Evolutionary conservation across 2,797 vertebrate genomes (phyloP).

Genomic region (Eospalax fontanierii): DNA sequence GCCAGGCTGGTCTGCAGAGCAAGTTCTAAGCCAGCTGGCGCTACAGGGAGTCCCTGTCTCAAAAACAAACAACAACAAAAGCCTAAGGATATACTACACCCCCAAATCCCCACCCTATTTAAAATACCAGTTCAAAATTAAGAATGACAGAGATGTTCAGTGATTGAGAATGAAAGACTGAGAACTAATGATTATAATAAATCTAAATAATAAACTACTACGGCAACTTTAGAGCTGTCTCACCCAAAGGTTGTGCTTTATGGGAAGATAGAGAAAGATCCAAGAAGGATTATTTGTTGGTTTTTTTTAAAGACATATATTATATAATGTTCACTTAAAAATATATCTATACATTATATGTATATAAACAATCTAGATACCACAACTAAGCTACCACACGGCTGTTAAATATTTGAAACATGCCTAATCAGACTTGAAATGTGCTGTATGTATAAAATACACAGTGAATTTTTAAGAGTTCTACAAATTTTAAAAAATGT

Average conservation of each 20-base stretch:
- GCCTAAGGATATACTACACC: neutral
- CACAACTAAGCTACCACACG: neutral
- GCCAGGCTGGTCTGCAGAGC: too few species aligned
- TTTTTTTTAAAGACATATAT: neutral
- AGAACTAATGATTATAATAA: conserved; percentile 21
- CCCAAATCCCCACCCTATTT: conserved; percentile 4
- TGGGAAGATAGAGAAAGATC: neutral
- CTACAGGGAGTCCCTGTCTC: too few species aligned
- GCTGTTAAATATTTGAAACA: neutral
- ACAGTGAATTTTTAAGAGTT: conserved; percentile 5
- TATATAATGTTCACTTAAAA: neutral
- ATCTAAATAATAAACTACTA: conserved; percentile 5
- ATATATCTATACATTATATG: neutral
- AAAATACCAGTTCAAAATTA: conserved; percentile 57
- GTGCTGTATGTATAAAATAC: neutral
- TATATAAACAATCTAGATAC: conserved; percentile 5
- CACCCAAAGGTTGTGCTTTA: neutral
- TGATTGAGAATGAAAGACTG: conserved; percentile 2
- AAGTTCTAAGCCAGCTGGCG: too few species aligned
- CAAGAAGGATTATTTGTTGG: conserved; percentile 18
- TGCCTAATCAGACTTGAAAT: neutral
- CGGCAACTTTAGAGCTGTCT: neutral
- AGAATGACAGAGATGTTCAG: conserved; percentile 10
- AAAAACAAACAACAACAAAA: too few species aligned
- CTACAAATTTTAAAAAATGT: conserved; percentile 33